Evolutionary conservation across 2,888 invertebrate species (phyloP).

Genomic region (Dryobota labecula): DNA sequence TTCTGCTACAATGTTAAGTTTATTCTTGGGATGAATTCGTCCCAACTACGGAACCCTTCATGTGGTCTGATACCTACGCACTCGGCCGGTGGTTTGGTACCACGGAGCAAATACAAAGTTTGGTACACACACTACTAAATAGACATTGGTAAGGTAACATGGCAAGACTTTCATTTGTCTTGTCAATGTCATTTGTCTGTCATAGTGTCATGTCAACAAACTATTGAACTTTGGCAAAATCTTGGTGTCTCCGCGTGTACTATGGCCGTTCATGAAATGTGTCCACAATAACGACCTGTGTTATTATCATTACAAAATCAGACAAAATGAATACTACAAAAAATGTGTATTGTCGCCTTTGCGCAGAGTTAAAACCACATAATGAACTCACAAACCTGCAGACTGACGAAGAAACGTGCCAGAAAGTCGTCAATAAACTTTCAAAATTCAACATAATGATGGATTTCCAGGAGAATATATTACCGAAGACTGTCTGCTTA

Average conservation of each 20-base stretch:
- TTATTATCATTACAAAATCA: not conserved
- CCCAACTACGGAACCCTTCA: too few species aligned
- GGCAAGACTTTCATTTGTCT: not conserved
- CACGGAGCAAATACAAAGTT: too few species aligned
- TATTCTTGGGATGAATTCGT: too few species aligned
- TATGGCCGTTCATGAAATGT: not conserved
- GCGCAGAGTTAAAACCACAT: slow-evolving; percentile 74
- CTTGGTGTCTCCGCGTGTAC: too few species aligned
- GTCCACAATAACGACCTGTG: not conserved
- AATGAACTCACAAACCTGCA: slow-evolving; percentile 71
- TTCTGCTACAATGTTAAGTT: too few species aligned
- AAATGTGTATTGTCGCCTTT: slow-evolving; percentile 73
- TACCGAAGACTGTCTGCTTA: slow-evolving; percentile 80
- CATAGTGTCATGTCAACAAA: not conserved
- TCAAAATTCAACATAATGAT: slow-evolving; percentile 70
- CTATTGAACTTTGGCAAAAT: not conserved
- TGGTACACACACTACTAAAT: too few species aligned
- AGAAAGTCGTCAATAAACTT: slow-evolving; percentile 73
- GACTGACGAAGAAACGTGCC: slow-evolving; percentile 62
- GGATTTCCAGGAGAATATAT: slow-evolving; percentile 67
- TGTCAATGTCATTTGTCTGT: not conserved
- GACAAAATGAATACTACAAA: slow-evolving; percentile 65
- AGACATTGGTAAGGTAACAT: not conserved
- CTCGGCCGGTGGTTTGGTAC: too few species aligned
- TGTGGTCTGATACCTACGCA: too few species aligned